These are phyloP conservation scores for Neolamprologus kungweensis DNA, from an alignment of 2,113 vertebrate species.

Conservation along the genomic window DNA sequence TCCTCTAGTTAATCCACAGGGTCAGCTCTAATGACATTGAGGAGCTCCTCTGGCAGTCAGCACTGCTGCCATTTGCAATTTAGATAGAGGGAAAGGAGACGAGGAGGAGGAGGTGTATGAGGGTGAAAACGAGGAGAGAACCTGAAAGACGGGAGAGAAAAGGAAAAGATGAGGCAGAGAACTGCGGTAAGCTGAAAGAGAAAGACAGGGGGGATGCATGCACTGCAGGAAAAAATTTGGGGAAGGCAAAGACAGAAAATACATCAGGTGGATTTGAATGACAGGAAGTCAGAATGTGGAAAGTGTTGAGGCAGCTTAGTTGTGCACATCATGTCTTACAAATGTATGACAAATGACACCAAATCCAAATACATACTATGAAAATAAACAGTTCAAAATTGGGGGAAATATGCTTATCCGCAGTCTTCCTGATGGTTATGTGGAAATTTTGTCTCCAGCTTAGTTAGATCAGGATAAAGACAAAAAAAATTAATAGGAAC, in stretches of 20 bases:
- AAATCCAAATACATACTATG: background rate
- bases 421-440: background rate
- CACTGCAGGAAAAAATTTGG: background rate
- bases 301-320: background rate
- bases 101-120: background rate
- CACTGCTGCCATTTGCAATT: constrained; percentile 66
- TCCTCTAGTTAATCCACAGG: constrained; percentile 61
- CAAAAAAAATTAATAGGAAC: background rate
- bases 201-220: background rate
- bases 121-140: background rate
- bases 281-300: background rate
- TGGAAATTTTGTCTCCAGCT: background rate
- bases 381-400: background rate
- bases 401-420: background rate
- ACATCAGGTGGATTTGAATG: background rate
- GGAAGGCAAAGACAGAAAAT: background rate
- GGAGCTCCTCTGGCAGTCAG: constrained; percentile 54
- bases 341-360: background rate
- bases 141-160: background rate
- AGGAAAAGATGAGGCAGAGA: background rate
- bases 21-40: constrained; percentile 64
- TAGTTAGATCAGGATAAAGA: background rate
- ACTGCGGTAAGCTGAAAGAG: background rate
- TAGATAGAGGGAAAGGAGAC: constrained; percentile 42
- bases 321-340: background rate